Conservation (phyloP, 2,113 vertebrate species). For the Microcebus jonahi region DNA sequence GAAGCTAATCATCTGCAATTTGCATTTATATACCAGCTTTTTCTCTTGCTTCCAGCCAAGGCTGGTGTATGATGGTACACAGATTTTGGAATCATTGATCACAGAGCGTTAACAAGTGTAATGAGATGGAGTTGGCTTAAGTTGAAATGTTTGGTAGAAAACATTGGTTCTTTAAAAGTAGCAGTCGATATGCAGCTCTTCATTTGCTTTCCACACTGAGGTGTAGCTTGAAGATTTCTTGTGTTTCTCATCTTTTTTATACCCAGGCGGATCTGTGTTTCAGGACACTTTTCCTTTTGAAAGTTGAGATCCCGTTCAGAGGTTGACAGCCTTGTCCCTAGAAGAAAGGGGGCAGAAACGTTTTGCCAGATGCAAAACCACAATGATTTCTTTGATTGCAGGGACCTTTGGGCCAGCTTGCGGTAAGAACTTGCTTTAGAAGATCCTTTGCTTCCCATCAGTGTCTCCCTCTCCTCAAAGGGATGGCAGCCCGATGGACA, state of each 20-base stretch:
- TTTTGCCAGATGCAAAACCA: slow-evolving; percentile 78
- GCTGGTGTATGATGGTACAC: background rate
- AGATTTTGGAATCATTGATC: background rate
- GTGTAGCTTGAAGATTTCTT: background rate
- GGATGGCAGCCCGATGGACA: slow-evolving; percentile 81
- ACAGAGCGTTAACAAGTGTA: background rate
- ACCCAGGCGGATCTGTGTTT: slow-evolving; percentile 8
- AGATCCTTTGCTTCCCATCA: slow-evolving; percentile 81
- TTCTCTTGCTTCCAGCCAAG: slow-evolving; percentile 22
- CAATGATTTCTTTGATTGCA: slow-evolving; percentile 83
- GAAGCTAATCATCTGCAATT: background rate
- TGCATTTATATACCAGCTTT: background rate
- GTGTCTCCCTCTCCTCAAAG: slow-evolving; percentile 82
- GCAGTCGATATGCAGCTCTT: background rate
- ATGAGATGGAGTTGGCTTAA: background rate
- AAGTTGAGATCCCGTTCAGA: slow-evolving; percentile 70
- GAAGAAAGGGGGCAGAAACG: slow-evolving; percentile 72
- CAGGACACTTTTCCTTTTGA: slow-evolving; percentile 49
- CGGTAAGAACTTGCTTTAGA: slow-evolving; percentile 83
- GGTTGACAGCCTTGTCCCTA: slow-evolving; percentile 70
- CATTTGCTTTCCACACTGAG: background rate
- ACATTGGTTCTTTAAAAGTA: background rate
- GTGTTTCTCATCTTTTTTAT: slow-evolving; percentile 42
- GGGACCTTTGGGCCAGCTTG: slow-evolving; percentile 83
- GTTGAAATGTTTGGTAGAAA: background rate